Evolutionary conservation across 2,888 invertebrate species (phyloP).

Genomic region (Sesia bembeciformis): DNA sequence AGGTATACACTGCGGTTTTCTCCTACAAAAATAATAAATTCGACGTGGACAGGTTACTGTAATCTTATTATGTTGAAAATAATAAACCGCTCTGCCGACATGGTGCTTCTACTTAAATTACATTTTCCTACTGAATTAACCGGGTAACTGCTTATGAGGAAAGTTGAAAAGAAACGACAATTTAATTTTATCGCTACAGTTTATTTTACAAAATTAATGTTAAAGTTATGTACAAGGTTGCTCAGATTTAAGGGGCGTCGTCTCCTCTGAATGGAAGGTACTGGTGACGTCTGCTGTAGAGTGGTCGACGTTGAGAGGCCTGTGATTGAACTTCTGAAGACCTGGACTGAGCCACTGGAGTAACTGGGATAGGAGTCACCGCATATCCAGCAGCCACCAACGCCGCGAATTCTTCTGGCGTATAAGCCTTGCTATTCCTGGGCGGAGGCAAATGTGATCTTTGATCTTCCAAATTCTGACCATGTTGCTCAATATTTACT

Average conservation of each 20-base stretch:
- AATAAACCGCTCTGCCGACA: no score
- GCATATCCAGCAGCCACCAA: conserved; percentile 65
- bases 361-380: conserved; percentile 65
- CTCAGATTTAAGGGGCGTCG: conserved; percentile 50
- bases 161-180: conserved; percentile 4
- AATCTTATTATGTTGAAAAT: no score
- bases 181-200: conserved; percentile 16
- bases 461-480: conserved; percentile 48
- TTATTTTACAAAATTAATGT: conserved; percentile 39
- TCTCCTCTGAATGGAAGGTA: conserved; percentile 61
- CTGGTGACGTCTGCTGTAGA: conserved; percentile 49
- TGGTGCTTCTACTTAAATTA: background rate
- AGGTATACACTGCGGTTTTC: no score
- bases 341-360: conserved; percentile 51
- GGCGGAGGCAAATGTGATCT: conserved; percentile 62
- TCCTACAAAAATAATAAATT: no score
- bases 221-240: conserved; percentile 47
- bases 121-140: background rate
- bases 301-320: conserved; percentile 28
- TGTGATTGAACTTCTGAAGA: conserved; percentile 33
- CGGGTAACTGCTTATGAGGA: background rate
- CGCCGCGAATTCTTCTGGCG: conserved; percentile 66
- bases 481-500: conserved; percentile 12
- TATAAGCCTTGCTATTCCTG: conserved; percentile 65
- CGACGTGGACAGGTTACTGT: no score